A percentile compares a stretch with the other conserved stretches of the same genome.
These are phyloP conservation scores for Drepana arcuata DNA, from an alignment of 1,140 invertebrate genomes.

Conservation along the genomic window DNA sequence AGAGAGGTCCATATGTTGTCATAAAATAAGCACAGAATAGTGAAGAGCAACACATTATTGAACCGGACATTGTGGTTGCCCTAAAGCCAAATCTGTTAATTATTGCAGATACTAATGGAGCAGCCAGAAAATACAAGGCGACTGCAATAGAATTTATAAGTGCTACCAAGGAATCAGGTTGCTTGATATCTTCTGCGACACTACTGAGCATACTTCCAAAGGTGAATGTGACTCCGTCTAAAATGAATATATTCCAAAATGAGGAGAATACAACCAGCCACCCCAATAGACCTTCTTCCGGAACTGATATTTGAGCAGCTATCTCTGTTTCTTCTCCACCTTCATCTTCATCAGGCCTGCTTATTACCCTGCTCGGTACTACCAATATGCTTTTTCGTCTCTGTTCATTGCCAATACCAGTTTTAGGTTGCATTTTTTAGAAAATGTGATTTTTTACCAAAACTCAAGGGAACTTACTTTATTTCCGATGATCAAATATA, in stretches of 20 bases:
- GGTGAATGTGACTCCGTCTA: conserved; percentile 51
- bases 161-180: conserved; percentile 34
- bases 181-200: conserved; percentile 35
- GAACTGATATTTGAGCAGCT: conserved; percentile 49
- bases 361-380: conserved; percentile 33
- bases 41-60: conserved; percentile 39
- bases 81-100: conserved; percentile 83
- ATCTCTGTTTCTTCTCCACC: conserved; percentile 58
- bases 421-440: conserved; percentile 26
- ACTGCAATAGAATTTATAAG: conserved; percentile 52
- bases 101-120: conserved; percentile 83
- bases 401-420: conserved; percentile 25
- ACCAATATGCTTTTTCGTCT: conserved; percentile 25
- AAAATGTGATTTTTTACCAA: no score
- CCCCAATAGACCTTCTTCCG: conserved; percentile 53
- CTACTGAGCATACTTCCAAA: conserved; percentile 49
- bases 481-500: no score
- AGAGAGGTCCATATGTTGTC: conserved; percentile 28
- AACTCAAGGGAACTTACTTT: no score
- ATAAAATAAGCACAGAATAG: conserved; percentile 49
- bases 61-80: conserved; percentile 78
- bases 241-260: conserved; percentile 39
- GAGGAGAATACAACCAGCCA: conserved; percentile 47
- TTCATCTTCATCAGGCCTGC: conserved; percentile 36
- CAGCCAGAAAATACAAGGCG: conserved; percentile 67